Conservation (phyloP, 2,113 vertebrate genomes). For the Cyanistes caeruleus region DNA sequence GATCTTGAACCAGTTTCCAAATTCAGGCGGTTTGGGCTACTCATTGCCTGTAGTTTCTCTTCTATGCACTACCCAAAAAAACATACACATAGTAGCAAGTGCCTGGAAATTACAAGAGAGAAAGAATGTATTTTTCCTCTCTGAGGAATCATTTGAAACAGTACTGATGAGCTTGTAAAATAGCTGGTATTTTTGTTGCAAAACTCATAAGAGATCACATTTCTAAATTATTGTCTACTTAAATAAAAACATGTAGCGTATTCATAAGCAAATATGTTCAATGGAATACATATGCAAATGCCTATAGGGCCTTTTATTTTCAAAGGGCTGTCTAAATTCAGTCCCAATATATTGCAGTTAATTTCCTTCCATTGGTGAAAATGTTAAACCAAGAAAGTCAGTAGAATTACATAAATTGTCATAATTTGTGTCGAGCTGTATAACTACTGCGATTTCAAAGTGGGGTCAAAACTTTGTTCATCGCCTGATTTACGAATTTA, state of each 20-base stretch:
- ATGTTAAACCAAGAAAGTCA: background rate
- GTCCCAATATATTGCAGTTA: background rate
- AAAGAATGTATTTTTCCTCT: background rate
- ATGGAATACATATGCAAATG: background rate
- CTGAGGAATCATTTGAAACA: background rate
- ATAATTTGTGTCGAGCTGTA: background rate
- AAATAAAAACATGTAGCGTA: background rate
- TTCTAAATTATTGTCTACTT: conserved; percentile 38
- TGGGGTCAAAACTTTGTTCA: background rate
- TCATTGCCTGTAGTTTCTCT: background rate
- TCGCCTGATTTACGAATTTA: background rate
- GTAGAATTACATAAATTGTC: background rate
- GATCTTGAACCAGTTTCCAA: background rate
- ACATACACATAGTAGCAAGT: background rate
- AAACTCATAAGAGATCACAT: background rate
- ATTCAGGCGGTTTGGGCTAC: background rate
- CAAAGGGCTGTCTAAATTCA: background rate
- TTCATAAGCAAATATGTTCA: background rate
- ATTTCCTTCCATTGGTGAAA: background rate
- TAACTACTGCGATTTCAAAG: background rate
- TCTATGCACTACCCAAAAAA: background rate
- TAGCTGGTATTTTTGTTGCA: conserved; percentile 35
- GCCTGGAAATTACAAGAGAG: background rate
- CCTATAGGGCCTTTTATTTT: background rate
- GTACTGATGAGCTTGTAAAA: conserved; percentile 16